These are phyloP conservation scores for Hippocampus guttulatus DNA, from an alignment of 2,113 vertebrate species.

Conservation along the genomic window DNA sequence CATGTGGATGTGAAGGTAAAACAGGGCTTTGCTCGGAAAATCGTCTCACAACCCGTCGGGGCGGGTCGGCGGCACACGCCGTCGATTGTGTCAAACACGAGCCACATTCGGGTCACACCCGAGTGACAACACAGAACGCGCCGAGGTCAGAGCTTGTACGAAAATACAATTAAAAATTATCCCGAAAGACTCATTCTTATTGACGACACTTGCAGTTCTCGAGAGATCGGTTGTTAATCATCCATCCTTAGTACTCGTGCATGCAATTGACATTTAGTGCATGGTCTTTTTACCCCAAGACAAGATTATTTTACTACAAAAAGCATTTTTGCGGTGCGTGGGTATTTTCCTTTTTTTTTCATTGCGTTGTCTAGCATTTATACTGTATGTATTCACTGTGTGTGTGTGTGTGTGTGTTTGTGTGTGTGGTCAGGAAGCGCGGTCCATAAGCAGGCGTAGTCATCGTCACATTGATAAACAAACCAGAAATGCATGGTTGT, in stretches of 20 bases:
- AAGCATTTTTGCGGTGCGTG: constrained; percentile 28
- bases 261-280: constrained; percentile 61
- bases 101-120: constrained; percentile 28
- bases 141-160: constrained; percentile 38
- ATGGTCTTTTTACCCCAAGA: constrained; percentile 32
- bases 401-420: constrained; percentile 20
- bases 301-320: constrained; percentile 32
- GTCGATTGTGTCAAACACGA: constrained; percentile 26
- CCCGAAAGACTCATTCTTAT: constrained; percentile 36
- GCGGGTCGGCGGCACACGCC: constrained; percentile 15
- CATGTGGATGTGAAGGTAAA: constrained; percentile 43
- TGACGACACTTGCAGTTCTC: constrained; percentile 39
- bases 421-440: constrained; percentile 23
- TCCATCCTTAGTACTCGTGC: constrained; percentile 53
- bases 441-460: constrained; percentile 64
- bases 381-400: constrained; percentile 10
- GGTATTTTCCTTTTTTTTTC: constrained; percentile 34
- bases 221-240: constrained; percentile 13
- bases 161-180: constrained; percentile 6
- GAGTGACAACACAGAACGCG: constrained; percentile 35
- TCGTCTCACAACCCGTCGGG: constrained; percentile 26
- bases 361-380: constrained; percentile 21
- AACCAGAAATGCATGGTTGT: not conserved
- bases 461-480: constrained; percentile 53
- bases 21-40: constrained; percentile 40